Evolutionary conservation across 2,888 invertebrate species (phyloP).

Genomic region (Papilio demoleus): DNA sequence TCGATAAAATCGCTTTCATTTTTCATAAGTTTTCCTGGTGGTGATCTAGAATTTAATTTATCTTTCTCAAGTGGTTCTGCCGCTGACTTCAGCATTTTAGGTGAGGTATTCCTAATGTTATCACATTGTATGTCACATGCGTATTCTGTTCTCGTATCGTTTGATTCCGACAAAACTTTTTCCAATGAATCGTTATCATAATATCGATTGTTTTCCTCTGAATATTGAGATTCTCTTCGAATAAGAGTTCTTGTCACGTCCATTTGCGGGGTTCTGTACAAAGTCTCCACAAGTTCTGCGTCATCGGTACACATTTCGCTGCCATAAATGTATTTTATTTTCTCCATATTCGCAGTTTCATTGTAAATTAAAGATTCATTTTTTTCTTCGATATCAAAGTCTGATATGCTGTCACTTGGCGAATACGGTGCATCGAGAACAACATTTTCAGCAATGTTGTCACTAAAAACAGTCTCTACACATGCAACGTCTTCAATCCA

Average conservation of each 20-base stretch:
- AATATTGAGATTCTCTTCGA: conserved; percentile 50
- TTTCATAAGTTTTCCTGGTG: conserved; percentile 39
- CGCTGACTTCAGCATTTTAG: conserved; percentile 31
- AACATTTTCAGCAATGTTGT: conserved; percentile 71
- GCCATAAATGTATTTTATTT: conserved; percentile 65
- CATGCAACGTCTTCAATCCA: conserved; percentile 79
- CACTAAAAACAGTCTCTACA: conserved; percentile 76
- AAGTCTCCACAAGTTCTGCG: conserved; percentile 65
- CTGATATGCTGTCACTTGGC: conserved; percentile 54
- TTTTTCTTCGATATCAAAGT: conserved; percentile 47
- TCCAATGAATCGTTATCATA: conserved; percentile 60
- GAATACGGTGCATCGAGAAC: conserved; percentile 59
- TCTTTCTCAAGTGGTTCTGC: conserved; percentile 54
- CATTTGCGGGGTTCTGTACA: conserved; percentile 71
- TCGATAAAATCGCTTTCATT: conserved; percentile 44
- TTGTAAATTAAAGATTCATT: conserved; percentile 49
- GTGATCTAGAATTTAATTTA: conserved; percentile 46
- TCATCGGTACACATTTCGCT: conserved; percentile 64
- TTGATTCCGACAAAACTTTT: conserved; percentile 58
- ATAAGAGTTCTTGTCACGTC: conserved; percentile 67
- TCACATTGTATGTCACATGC: conserved; percentile 45
- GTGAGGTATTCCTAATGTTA: conserved; percentile 25
- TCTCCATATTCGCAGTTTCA: conserved; percentile 59
- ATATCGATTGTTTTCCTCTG: conserved; percentile 43
- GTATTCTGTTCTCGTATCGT: conserved; percentile 33